Conservation (phyloP, 2,113 vertebrate genomes). For the Typhlomys cinereus region DNA sequence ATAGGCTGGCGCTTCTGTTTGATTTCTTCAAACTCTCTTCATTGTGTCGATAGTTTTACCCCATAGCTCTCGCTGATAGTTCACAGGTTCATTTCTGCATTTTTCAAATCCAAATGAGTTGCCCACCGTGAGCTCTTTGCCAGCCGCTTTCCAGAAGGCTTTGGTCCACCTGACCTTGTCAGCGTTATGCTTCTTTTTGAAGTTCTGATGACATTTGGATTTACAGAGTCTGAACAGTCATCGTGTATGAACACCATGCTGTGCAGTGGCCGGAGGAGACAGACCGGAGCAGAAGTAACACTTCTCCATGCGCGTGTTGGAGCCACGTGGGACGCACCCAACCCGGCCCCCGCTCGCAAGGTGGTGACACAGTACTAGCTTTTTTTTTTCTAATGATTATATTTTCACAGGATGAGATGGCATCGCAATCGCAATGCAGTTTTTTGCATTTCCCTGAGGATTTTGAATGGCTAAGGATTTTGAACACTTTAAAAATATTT, state of each 20-base stretch:
- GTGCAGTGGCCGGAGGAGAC: conserved; percentile 95
- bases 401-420: too few species aligned
- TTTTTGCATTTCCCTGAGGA: too few species aligned
- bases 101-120: conserved; percentile 98
- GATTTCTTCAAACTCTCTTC: conserved; percentile 95
- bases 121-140: conserved; percentile 98
- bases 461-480: too few species aligned
- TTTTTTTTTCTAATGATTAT: too few species aligned
- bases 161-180: conserved; percentile 98
- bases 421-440: too few species aligned
- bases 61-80: conserved; percentile 96
- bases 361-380: too few species aligned
- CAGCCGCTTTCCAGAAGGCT: conserved; percentile 95
- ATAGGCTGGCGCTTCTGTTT: conserved; percentile 95
- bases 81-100: conserved; percentile 94
- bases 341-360: too few species aligned
- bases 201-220: conserved; percentile 97
- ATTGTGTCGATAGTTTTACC: conserved; percentile 95
- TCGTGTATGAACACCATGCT: conserved; percentile 96
- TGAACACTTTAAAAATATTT: too few species aligned
- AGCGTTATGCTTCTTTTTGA: conserved; percentile 98
- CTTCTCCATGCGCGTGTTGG: too few species aligned
- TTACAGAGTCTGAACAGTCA: conserved; percentile 97
- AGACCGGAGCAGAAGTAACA: conserved; percentile 96
- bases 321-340: too few species aligned